Percentiles rank a stretch among this genome's conserved stretches.
Evolutionary conservation across 1,140 invertebrate species (phyloP).

Genomic region (Caenorhabditis brenneri): DNA sequence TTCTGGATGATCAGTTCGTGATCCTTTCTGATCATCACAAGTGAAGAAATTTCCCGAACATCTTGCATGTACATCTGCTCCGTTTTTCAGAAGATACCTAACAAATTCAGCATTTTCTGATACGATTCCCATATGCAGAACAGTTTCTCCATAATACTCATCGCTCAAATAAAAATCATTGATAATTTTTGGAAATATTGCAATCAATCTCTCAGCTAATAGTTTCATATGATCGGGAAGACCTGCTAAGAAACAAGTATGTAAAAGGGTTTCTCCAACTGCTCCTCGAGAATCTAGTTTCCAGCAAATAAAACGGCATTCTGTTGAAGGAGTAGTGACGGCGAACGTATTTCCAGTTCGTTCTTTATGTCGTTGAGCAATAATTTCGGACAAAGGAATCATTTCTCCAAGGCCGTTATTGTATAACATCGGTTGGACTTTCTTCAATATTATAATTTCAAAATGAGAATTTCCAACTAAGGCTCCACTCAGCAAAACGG

Average conservation of each 20-base stretch:
- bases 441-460: conserved; percentile 72
- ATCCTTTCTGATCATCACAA: conserved; percentile 93
- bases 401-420: conserved; percentile 87
- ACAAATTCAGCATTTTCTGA: conserved; percentile 97
- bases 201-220: conserved; percentile 86
- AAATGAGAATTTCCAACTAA: background rate
- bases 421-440: conserved; percentile 89
- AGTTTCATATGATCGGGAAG: conserved; percentile 89
- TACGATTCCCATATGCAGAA: conserved; percentile 91
- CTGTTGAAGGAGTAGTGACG: conserved; percentile 9
- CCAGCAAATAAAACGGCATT: conserved; percentile 50
- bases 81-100: conserved; percentile 88
- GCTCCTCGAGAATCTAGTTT: conserved; percentile 73
- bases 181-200: conserved; percentile 91
- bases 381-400: conserved; percentile 85
- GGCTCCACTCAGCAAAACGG: too few species aligned
- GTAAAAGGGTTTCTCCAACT: conserved; percentile 91
- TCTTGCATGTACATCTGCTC: conserved; percentile 84
- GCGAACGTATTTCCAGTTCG: conserved; percentile 78
- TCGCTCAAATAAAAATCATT: conserved; percentile 94
- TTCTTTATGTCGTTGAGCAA: conserved; percentile 85
- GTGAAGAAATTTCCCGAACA: conserved; percentile 94
- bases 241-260: conserved; percentile 83
- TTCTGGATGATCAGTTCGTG: conserved; percentile 82
- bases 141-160: conserved; percentile 84